phyloP scores from a whole-genome alignment of 1,140 invertebrate species.

The Tetranychus cinnabarinus region DNA sequence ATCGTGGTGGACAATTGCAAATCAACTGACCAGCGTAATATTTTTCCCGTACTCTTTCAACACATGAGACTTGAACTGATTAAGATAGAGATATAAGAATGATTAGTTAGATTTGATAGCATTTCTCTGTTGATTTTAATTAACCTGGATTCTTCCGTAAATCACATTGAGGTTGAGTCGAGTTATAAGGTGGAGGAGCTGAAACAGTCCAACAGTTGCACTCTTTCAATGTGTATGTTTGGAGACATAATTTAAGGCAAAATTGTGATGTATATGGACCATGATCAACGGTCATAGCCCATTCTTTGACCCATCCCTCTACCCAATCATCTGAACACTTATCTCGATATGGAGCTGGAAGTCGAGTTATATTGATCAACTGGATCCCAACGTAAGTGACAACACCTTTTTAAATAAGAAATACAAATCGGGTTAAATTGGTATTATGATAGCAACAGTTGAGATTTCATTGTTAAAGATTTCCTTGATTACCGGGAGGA shows the following conservation, averaged over 20 bases:
- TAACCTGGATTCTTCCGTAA: constrained; percentile 2
- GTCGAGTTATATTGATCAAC: constrained; percentile 10
- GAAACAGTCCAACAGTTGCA: constrained; percentile 6
- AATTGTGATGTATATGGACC: constrained; percentile 8
- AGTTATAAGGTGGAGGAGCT: constrained; percentile 2
- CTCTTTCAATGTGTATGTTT: constrained; percentile 1
- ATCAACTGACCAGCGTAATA: constrained; percentile 6
- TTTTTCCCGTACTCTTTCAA: background rate
- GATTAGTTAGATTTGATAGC: background rate
- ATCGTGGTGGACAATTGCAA: constrained; percentile 8
- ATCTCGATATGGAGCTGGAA: constrained; percentile 6
- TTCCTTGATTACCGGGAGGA: constrained; percentile 1
- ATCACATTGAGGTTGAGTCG: constrained; percentile 1
- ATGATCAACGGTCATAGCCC: constrained; percentile 5
- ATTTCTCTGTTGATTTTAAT: background rate
- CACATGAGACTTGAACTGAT: background rate
- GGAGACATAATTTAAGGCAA: constrained; percentile 8
- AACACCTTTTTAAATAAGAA: background rate
- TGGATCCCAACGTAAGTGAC: constrained; percentile 10
- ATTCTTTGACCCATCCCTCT: background rate
- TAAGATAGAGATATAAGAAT: background rate
- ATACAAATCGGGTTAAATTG: background rate
- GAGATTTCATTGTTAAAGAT: background rate
- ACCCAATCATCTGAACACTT: constrained; percentile 8
- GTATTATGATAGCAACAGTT: background rate